Percentiles rank a stretch among this genome's conserved stretches.
These are phyloP conservation scores for Paraplagusia blochii DNA, from an alignment of 2,113 vertebrate genomes.

Conservation along the genomic window DNA sequence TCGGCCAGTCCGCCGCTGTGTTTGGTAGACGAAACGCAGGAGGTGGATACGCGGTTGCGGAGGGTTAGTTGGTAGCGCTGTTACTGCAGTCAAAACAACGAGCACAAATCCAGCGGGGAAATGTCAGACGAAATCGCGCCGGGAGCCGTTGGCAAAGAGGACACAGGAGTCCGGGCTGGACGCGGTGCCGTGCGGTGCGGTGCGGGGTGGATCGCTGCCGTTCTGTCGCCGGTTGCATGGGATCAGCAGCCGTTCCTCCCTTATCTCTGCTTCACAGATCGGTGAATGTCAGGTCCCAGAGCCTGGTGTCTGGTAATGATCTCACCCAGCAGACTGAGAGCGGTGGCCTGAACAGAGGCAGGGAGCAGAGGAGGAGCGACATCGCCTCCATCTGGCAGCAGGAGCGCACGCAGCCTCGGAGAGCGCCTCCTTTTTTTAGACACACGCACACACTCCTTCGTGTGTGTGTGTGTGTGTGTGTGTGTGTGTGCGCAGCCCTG, in stretches of 20 bases:
- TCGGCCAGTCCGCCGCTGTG: conserved; percentile 74
- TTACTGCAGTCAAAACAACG: conserved; percentile 77
- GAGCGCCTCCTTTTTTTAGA: conserved; percentile 22
- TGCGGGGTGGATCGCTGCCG: conserved; percentile 23
- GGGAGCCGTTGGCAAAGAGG: conserved; percentile 28
- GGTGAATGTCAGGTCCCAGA: conserved; percentile 74
- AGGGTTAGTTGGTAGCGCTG: conserved; percentile 39
- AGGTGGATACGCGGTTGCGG: conserved; percentile 9
- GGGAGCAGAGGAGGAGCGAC: conserved; percentile 62
- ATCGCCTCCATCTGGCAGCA: conserved; percentile 70
- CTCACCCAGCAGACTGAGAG: conserved; percentile 72
- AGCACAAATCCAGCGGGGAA: conserved; percentile 65
- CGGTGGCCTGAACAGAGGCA: conserved; percentile 33
- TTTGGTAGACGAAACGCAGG: conserved; percentile 32
- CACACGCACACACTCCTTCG: conserved; percentile 30
- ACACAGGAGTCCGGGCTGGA: conserved; percentile 29
- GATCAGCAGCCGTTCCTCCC: conserved; percentile 35
- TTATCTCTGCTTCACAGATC: conserved; percentile 61
- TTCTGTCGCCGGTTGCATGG: conserved; percentile 42
- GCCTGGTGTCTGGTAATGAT: conserved; percentile 77
- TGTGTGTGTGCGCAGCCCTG: no score
- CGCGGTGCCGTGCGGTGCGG: conserved; percentile 10
- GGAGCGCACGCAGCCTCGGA: conserved; percentile 10
- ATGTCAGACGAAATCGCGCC: conserved; percentile 54
- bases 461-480: conserved; percentile 10